These are phyloP conservation scores for Poeciliopsis turneri DNA, from an alignment of 2,797 vertebrate species.

Conservation along the genomic window DNA sequence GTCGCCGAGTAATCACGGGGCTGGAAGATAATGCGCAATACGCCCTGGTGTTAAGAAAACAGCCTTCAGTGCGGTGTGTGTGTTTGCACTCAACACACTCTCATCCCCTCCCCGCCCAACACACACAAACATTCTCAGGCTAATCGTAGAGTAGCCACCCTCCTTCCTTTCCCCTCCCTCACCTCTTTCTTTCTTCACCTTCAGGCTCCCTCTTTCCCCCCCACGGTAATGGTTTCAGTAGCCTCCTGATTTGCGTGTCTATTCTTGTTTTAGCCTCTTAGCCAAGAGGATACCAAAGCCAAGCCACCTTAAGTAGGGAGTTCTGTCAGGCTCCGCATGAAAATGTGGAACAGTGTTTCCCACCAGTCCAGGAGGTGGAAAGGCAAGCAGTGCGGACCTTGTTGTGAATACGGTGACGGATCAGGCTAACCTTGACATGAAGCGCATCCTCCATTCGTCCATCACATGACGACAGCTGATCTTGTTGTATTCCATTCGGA, in stretches of 20 bases:
- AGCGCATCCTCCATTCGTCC: background rate
- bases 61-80: slow-evolving; percentile 47
- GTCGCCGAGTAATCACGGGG: slow-evolving; percentile 72
- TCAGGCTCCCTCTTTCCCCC: slow-evolving; percentile 56
- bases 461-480: background rate
- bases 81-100: slow-evolving; percentile 28
- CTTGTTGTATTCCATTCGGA: background rate
- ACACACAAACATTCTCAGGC: slow-evolving; percentile 65
- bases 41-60: slow-evolving; percentile 68
- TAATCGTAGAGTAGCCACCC: slow-evolving; percentile 69
- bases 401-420: background rate
- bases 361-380: background rate
- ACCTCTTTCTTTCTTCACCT: slow-evolving; percentile 68
- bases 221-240: slow-evolving; percentile 63
- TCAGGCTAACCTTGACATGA: background rate
- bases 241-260: slow-evolving; percentile 76
- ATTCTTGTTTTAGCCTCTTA: slow-evolving; percentile 78
- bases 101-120: slow-evolving; percentile 10
- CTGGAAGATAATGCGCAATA: slow-evolving; percentile 72
- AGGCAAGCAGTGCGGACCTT: slow-evolving; percentile 1
- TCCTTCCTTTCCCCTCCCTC: slow-evolving; percentile 54
- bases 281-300: slow-evolving; percentile 66
- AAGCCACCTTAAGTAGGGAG: slow-evolving; percentile 51
- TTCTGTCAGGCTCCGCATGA: slow-evolving; percentile 9
- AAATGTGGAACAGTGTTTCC: slow-evolving; percentile 14